Conservation (phyloP, 2,113 vertebrate species). For the Vimba vimba region DNA sequence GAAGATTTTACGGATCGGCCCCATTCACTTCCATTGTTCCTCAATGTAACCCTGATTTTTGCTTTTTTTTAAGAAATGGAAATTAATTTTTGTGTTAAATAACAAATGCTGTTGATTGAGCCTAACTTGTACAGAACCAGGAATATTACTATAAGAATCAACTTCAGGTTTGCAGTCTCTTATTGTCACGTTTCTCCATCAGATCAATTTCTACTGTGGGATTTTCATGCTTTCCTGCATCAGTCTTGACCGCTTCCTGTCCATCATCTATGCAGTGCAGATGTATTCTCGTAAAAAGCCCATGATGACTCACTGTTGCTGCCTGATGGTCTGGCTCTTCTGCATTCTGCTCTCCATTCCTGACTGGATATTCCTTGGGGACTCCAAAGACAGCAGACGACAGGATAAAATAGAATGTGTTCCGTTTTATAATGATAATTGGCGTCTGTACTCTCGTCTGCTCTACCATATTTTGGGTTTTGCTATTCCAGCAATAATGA, state of each 20-base stretch:
- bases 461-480: constrained; percentile 81
- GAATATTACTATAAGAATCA: background rate
- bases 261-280: constrained; percentile 85
- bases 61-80: no score
- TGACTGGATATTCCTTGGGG: constrained; percentile 76
- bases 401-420: constrained; percentile 67
- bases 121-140: no score
- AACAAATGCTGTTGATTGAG: no score
- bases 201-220: constrained; percentile 89
- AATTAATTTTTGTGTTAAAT: no score
- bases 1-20: no score
- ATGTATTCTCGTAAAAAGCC: constrained; percentile 81
- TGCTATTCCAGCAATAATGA: constrained; percentile 76
- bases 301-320: constrained; percentile 68
- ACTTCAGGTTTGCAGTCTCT: background rate
- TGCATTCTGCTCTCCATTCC: constrained; percentile 82
- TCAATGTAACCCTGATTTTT: no score
- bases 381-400: constrained; percentile 49
- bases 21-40: no score
- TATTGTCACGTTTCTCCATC: background rate
- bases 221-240: constrained; percentile 88
- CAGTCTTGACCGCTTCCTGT: constrained; percentile 88
- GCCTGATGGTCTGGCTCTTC: constrained; percentile 77
- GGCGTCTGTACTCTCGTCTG: constrained; percentile 61
- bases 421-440: constrained; percentile 62